These are phyloP conservation scores for Acanthosepion pharaonis DNA, from an alignment of 2,888 invertebrate genomes.

Conservation along the genomic window DNA sequence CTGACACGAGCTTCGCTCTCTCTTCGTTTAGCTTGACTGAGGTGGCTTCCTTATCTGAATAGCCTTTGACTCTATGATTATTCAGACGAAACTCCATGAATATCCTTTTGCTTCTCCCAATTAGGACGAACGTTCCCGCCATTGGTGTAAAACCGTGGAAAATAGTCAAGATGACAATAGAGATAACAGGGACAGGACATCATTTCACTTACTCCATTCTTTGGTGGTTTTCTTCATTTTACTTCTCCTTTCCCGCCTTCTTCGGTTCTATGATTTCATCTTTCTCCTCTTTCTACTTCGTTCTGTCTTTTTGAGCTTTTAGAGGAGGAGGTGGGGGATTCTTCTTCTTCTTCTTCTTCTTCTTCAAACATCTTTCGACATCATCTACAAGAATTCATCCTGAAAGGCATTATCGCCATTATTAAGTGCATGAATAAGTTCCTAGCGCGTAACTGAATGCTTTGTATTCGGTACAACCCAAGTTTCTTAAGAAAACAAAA, in stretches of 20 bases:
- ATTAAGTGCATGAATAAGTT: too few relatives aligned
- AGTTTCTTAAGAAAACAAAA: too few relatives aligned
- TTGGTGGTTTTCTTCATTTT: neutral
- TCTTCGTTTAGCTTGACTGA: too few relatives aligned
- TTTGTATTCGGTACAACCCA: too few relatives aligned
- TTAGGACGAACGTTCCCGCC: neutral
- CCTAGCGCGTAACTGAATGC: too few relatives aligned
- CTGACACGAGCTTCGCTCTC: conserved; percentile 2
- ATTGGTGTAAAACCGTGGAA: neutral
- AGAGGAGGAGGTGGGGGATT: too few relatives aligned
- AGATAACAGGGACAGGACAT: neutral
- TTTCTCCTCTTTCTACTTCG: neutral
- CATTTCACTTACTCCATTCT: neutral
- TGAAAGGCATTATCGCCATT: too few relatives aligned
- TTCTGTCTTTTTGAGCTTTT: too few relatives aligned
- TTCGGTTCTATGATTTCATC: neutral
- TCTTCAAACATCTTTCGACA: neutral
- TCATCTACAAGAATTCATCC: too few relatives aligned
- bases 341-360: neutral
- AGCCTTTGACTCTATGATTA: neutral
- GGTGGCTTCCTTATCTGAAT: neutral
- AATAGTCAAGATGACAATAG: neutral
- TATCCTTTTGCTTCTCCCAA: neutral
- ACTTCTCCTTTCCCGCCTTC: neutral
- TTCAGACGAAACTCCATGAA: neutral